Percentiles rank a stretch among this genome's conserved stretches.
Evolutionary conservation across 2,797 vertebrate genomes (phyloP).

Genomic region (Phaenicophaeus curvirostris): DNA sequence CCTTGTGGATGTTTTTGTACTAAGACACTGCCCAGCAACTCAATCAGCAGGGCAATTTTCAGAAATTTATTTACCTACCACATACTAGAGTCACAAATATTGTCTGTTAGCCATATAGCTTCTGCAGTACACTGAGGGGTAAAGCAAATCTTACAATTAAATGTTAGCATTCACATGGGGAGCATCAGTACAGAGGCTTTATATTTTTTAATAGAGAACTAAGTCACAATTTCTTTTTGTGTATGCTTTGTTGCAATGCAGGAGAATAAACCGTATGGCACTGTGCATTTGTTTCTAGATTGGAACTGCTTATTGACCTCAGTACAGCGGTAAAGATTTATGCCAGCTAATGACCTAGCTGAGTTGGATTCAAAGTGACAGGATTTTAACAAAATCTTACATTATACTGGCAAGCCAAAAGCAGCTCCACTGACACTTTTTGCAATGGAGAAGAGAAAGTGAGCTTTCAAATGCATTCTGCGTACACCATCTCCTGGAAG

Average conservation of each 20-base stretch:
- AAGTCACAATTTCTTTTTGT: background rate
- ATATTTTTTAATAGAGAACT: background rate
- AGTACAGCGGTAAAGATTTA: background rate
- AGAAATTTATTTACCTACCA: background rate
- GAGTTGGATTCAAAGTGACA: background rate
- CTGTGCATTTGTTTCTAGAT: background rate
- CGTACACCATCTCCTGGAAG: constrained; percentile 36
- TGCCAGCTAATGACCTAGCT: background rate
- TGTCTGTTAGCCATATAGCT: background rate
- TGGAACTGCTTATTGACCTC: background rate
- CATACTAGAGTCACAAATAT: background rate
- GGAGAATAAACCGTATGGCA: background rate
- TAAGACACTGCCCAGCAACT: background rate
- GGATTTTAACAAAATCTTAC: background rate
- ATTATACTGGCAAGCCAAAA: background rate
- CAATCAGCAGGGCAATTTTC: background rate
- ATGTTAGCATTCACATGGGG: background rate
- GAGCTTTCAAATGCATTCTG: background rate
- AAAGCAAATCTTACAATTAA: background rate
- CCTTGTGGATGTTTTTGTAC: background rate
- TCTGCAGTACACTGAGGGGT: background rate
- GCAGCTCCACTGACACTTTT: background rate
- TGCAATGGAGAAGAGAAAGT: background rate
- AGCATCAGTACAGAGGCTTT: background rate
- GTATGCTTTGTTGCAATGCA: background rate